Conservation (phyloP, 2,797 vertebrate genomes). For the Oreonectes daqikongensis region DNA sequence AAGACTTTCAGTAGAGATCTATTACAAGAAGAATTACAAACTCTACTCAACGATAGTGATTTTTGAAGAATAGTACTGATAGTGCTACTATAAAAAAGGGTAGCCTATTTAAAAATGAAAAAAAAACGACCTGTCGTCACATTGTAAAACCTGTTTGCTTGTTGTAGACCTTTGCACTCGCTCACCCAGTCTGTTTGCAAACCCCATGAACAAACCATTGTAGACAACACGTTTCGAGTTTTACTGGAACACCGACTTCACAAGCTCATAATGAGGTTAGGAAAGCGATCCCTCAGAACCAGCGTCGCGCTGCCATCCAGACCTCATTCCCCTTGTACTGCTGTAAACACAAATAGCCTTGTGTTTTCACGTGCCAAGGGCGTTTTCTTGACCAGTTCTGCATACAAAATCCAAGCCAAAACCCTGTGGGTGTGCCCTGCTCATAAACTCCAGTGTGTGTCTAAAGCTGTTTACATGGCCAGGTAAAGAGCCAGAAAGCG, state of each 20-base stretch:
- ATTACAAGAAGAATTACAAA: too few relatives aligned
- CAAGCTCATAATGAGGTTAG: constrained; percentile 31
- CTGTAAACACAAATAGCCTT: constrained; percentile 62
- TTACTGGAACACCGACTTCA: constrained; percentile 40
- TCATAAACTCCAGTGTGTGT: constrained; percentile 59
- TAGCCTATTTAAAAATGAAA: too few relatives aligned
- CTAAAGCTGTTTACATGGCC: constrained; percentile 63
- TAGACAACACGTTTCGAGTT: constrained; percentile 27
- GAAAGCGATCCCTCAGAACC: constrained; percentile 56
- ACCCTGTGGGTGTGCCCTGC: constrained; percentile 47
- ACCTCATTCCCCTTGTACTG: constrained; percentile 51
- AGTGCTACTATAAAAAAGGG: too few relatives aligned
- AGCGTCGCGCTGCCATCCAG: constrained; percentile 49
- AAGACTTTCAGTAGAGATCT: too few relatives aligned
- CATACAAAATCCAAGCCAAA: constrained; percentile 54
- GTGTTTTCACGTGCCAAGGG: constrained; percentile 57
- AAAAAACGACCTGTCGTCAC: too few relatives aligned
- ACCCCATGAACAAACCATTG: not conserved
- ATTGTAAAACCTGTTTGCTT: not conserved
- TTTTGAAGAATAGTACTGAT: too few relatives aligned
- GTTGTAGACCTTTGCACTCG: not conserved
- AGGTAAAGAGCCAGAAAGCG: constrained; percentile 59
- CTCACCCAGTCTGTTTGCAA: not conserved
- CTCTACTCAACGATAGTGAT: too few relatives aligned
- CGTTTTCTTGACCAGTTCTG: constrained; percentile 36